Base-by-base conservation (phyloP, 2,888 invertebrate species). In the Sphecodes monilicornis region DNA sequence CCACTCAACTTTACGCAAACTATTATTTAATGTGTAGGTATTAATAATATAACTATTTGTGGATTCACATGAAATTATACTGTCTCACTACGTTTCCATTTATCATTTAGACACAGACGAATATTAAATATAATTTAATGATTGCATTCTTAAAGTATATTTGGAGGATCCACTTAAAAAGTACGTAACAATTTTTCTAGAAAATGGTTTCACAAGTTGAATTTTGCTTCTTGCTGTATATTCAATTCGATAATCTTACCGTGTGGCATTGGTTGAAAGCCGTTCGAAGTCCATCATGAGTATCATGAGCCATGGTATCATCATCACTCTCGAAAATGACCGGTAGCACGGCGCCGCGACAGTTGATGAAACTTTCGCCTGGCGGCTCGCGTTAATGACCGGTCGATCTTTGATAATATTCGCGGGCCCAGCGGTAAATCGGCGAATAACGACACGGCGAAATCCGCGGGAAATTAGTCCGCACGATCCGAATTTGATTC, bases 401-500 rank as follows among this genome's bases (percentile, higher is more conserved):
- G 18, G 32, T 32, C 64, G 64, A 66, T 66, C 64, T 10, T 36
- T 18, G 64, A 36, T 66, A 36, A 36, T 66, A 66, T 66, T 36
- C 64, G 32, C 36, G 64, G 64, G 29, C 32, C 22, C 8, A 18
- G 32, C 36, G 32, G 64, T 66, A 36, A 36, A 66, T 66, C 64
- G 64, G 29, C 64, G 36, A 66, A 66, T 66, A 66, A 66, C 64
- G 64, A 66, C 64, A 22, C 36, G 36, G 22, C 64, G 64, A 4
- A 22, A 66, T 66, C 64, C 64, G 64, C 64, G 64, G 64, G 32
- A 66, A 66, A 66, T 66, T 66, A 66, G 64, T 39, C 68, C 68
- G 50, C 29, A 46, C 26, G 74, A 80, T 64, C 60, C 72, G 66
- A 86, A 78, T 81, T 87, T 81, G 64, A 77, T 81, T 86, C 72